Evolutionary conservation across 2,888 invertebrate species (phyloP).

Genomic region (Cephus nigrinus): DNA sequence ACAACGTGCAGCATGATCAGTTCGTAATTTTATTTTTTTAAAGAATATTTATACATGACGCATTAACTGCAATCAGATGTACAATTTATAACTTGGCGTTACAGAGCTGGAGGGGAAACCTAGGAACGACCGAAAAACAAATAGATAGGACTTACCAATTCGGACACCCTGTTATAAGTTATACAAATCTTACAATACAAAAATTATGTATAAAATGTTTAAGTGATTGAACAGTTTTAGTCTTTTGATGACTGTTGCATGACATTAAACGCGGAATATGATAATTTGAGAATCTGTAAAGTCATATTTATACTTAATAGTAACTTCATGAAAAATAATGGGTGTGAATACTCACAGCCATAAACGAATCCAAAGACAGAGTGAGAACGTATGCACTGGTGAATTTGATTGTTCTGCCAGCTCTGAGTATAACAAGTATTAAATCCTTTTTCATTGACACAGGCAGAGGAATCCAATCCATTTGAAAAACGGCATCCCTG

Average conservation of each 20-base stretch:
- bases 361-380: constrained; percentile 10
- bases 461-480: constrained; percentile 34
- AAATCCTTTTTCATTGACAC: constrained; percentile 28
- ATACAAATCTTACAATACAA: too few species aligned
- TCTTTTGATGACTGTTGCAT: neutral
- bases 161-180: too few species aligned
- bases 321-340: neutral
- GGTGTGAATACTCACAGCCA: neutral
- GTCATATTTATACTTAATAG: neutral
- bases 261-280: constrained; percentile 12
- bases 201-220: too few species aligned
- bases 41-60: too few species aligned
- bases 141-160: too few species aligned
- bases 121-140: too few species aligned
- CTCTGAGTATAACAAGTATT: constrained; percentile 32
- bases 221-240: too few species aligned
- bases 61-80: too few species aligned
- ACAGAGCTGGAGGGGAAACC: too few species aligned
- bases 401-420: constrained; percentile 30
- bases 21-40: too few species aligned
- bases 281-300: constrained; percentile 15
- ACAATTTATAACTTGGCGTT: too few species aligned
- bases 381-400: constrained; percentile 19
- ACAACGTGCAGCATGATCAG: too few species aligned
- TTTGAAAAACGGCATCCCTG: constrained; percentile 34